A percentile compares a stretch with the other conserved stretches of the same genome.
Conservation (phyloP, 1,140 invertebrate species). For the Cotesia chilonis region DNA sequence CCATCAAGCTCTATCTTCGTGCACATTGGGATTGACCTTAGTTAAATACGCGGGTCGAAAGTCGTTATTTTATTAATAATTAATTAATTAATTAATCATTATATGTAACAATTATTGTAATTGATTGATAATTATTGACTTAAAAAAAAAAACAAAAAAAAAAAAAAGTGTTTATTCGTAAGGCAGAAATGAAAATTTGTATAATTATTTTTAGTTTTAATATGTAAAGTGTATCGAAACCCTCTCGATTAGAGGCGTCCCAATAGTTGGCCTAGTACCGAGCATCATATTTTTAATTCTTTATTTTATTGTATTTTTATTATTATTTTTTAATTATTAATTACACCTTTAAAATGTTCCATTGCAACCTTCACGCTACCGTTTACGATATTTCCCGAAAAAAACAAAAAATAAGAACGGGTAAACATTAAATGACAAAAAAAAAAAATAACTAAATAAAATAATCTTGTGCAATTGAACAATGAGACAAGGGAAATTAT, state of each 20-base stretch:
- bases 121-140: no score
- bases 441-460: slow-evolving; percentile 16
- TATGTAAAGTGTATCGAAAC: slow-evolving; percentile 31
- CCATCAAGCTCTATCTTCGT: slow-evolving; percentile 26
- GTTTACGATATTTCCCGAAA: slow-evolving; percentile 54
- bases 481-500: not conserved
- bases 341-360: no score
- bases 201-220: not conserved
- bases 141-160: no score
- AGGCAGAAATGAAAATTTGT: slow-evolving; percentile 9
- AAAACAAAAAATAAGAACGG: slow-evolving; percentile 42
- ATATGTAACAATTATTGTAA: slow-evolving; percentile 10
- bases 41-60: slow-evolving; percentile 26
- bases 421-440: slow-evolving; percentile 35
- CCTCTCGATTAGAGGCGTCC: slow-evolving; percentile 51
- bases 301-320: slow-evolving; percentile 56
- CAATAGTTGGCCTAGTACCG: slow-evolving; percentile 64
- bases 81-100: not conserved
- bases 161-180: no score
- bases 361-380: slow-evolving; percentile 45
- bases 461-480: not conserved
- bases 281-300: slow-evolving; percentile 60
- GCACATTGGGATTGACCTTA: slow-evolving; percentile 33
- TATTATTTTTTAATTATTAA: slow-evolving; percentile 28
- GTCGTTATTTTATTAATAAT: not conserved